Base-by-base conservation (phyloP, 2,797 vertebrate species). In the Botia kubotai region DNA sequence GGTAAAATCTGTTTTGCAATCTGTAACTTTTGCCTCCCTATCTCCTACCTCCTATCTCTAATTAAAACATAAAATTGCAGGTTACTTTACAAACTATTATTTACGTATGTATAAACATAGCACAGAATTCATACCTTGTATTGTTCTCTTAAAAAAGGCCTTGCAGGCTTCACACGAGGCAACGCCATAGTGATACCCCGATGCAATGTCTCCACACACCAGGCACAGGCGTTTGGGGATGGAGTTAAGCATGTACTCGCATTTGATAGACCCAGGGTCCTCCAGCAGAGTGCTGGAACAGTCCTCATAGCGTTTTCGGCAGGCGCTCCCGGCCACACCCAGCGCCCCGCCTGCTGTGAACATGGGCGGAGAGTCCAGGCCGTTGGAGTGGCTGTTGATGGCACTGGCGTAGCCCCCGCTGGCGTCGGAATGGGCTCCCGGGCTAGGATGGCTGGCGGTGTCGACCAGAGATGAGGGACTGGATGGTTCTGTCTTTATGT, bases 121-220 rank as follows among this genome's bases (percentile, higher is more conserved):
- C 0, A 17, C 14, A 14, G 8, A 65, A 8, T 43, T 88, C 89
- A 89, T 97, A 99, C 97, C 98, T 98, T 99, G 98, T 93, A 99
- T 99, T 88, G 97, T 99, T 87, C 97, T 96, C 94, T 99, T 99
- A 94, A 99, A 99, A 94, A 99, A 99, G 79, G 98, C 98, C 93
- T 99, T 99, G 94, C 98, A 99, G 0, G 97, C 98, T 92, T 99
- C 97, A 72, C 98, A 99, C 89, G 97, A 99, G 82, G 97, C 97
- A 89, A 99, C 97, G 0, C 98, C 98, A 19, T 99, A 99, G 94
- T 99, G 98, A 90, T 98, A 99, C 80, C 98, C 98, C 1, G 98
- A 99, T 63, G 97, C 98, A 88, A 98, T 96, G 93, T 99, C 98
- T 93, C 97, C 97, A 6, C 98, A 99, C 89, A 99, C 97, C 87